Evolutionary conservation across 2,888 invertebrate species (phyloP).

Genomic region (Nomada ferruginata): DNA sequence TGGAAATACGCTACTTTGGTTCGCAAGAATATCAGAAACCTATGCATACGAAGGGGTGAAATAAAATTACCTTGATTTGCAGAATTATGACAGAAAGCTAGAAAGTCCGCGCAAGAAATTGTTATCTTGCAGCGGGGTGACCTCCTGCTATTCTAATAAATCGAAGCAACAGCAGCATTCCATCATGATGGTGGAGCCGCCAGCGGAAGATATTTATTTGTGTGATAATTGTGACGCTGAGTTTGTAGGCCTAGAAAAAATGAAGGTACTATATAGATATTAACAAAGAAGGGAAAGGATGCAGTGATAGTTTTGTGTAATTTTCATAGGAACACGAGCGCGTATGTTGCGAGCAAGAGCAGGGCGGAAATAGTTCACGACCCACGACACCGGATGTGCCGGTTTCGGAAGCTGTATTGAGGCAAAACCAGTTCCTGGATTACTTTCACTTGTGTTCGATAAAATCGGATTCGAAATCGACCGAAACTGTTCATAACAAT

Average conservation of each 20-base stretch:
- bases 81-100: conserved; percentile 82
- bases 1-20: neutral
- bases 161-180: conserved; percentile 80
- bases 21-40: neutral
- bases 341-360: conserved; percentile 83
- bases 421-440: conserved; percentile 84
- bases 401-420: conserved; percentile 70
- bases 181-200: conserved; percentile 86
- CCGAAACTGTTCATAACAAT: neutral
- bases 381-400: conserved; percentile 80
- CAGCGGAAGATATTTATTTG: conserved; percentile 88
- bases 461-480: conserved; percentile 45
- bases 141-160: conserved; percentile 68
- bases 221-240: conserved; percentile 92
- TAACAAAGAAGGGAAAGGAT: neutral
- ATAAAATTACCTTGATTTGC: conserved; percentile 36
- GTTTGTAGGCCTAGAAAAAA: conserved; percentile 86
- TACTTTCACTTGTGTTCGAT: conserved; percentile 84
- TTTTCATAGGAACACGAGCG: conserved; percentile 81
- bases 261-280: conserved; percentile 83
- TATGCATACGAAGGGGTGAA: neutral
- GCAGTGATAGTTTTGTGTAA: conserved; percentile 11
- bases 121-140: conserved; percentile 79
- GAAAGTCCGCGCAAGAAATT: conserved; percentile 84
- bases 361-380: conserved; percentile 83